Base-by-base conservation (phyloP, 2,888 invertebrate species). In the Saturnia japonica region DNA sequence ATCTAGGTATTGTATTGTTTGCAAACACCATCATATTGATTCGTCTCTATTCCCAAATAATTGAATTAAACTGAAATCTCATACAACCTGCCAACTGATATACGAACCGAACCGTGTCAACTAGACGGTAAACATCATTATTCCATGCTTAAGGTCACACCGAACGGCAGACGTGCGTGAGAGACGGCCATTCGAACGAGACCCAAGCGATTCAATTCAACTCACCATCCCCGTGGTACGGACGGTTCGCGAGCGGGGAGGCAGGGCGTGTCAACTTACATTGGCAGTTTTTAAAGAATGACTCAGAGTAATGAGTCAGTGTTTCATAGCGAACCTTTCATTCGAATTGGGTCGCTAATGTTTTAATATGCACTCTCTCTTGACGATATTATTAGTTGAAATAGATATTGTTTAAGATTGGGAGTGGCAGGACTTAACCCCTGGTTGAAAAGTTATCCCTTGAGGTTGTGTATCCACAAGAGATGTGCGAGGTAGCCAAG, bases 141-240 rank as follows among this genome's bases (percentile, higher is more conserved):
- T 74, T 71, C 64, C 64, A 64, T 34, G 64, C 72, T 60, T 76
- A 79, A 76, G 78, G 75, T 77, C 77, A 74, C 60, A 67, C 28
- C 69, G 67, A 34, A n/a, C 71, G 71, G 47, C 68, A 70, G 85
- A 88, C 88, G 84, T 88, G 87, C 87, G 85, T 86, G 84, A 84
- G 85, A 82, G 81, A 64, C 34, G 74, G 76, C 88, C 86, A 84
- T 71, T 73, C 7, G 68, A 71, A 34, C 67, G 4, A 75, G 88
- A 83, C 74, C 85, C 72, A 71, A 70, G 73, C 70, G 76, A 77
- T 76, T 75, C 77, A 74, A 81, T 81, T 75, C 75, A 76, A 73
- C 68, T 75, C 72, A 71, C 76, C 79, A 19, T 64, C 74, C 68
- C 70, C 57, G 69, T 42, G 72, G 66, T 60, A 51, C 28, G 51